Conservation (phyloP, 2,888 invertebrate genomes). For the Cataglyphis albicans region DNA sequence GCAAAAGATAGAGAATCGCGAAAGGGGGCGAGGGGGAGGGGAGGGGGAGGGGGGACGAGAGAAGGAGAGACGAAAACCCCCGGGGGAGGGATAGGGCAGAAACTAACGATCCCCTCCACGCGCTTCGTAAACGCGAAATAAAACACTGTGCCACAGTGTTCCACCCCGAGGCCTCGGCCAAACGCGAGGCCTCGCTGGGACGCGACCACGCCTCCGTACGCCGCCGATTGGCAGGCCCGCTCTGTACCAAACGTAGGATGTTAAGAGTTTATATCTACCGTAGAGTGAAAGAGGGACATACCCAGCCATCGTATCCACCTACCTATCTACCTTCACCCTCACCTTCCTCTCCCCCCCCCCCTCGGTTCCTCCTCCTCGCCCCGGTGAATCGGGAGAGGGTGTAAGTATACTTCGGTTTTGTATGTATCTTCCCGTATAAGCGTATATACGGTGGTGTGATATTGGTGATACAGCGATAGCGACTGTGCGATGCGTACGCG, state of each 20-base stretch:
- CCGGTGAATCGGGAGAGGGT: conserved; percentile 10
- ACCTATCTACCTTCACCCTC: conserved; percentile 68
- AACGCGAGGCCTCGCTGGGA: conserved; percentile 77
- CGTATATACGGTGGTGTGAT: not conserved
- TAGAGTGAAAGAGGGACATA: conserved; percentile 80
- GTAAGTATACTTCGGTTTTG: conserved; percentile 50
- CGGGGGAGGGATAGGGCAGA: conserved; percentile 77
- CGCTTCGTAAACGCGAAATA: conserved; percentile 78
- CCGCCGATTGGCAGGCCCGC: conserved; percentile 69
- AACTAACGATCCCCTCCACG: conserved; percentile 79
- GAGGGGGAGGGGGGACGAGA: not conserved
- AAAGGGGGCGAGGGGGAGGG: not conserved
- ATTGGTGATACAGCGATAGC: not conserved
- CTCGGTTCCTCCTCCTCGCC: conserved; percentile 19
- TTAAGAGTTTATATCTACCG: conserved; percentile 83
- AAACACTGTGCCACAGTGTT: conserved; percentile 84
- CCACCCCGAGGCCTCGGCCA: conserved; percentile 81
- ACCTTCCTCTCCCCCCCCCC: conserved; percentile 22
- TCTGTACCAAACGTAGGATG: conserved; percentile 76
- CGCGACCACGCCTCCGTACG: conserved; percentile 71
- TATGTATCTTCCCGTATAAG: conserved; percentile 64
- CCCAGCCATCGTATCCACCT: conserved; percentile 77
- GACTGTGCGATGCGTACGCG: not conserved
- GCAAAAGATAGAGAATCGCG: conserved; percentile 1
- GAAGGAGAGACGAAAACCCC: not conserved